Percentiles rank a stretch among this genome's conserved stretches.
These are phyloP conservation scores for Drosophila orosa DNA, from an alignment of 1,140 invertebrate genomes.

Conservation along the genomic window DNA sequence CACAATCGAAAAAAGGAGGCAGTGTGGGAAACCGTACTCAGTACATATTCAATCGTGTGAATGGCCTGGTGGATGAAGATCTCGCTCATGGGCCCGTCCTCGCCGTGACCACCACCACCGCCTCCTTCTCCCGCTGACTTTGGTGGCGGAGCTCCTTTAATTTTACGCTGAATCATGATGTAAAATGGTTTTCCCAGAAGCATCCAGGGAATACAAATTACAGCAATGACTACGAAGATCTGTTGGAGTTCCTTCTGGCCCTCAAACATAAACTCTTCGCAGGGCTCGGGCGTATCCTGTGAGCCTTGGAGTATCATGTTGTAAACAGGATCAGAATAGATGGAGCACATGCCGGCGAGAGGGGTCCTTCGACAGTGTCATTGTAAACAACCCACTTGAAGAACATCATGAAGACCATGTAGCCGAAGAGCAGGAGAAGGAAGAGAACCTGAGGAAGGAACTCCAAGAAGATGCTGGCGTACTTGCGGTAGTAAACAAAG, in stretches of 20 bases:
- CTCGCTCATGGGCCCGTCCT: conserved; percentile 91
- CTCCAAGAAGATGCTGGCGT: conserved; percentile 93
- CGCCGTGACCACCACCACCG: conserved; percentile 79
- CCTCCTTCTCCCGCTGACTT: conserved; percentile 8
- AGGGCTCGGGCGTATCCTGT: conserved; percentile 85
- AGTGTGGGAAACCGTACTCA: conserved; percentile 97
- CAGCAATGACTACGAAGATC: conserved; percentile 89
- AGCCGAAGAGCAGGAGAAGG: conserved; percentile 95
- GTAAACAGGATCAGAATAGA: conserved; percentile 94
- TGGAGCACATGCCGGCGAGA: conserved; percentile 90
- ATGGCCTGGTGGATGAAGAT: conserved; percentile 96
- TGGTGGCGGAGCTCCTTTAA: conserved; percentile 18
- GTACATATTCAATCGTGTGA: conserved; percentile 98
- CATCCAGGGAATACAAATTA: conserved; percentile 96
- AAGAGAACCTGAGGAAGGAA: conserved; percentile 97
- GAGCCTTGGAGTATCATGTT: conserved; percentile 93
- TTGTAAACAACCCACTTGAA: conserved; percentile 94
- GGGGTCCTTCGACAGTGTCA: conserved; percentile 84
- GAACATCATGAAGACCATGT: conserved; percentile 96
- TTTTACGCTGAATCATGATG: conserved; percentile 75
- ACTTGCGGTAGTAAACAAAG: conserved; percentile 92
- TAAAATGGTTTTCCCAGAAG: conserved; percentile 95
- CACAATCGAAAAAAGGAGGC: conserved; percentile 98
- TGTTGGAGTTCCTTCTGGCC: conserved; percentile 90
- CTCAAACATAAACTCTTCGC: conserved; percentile 90